Percentiles rank a stretch among this genome's conserved stretches.
phyloP scores from a whole-genome alignment of 2,113 vertebrate genomes.

The Geococcyx californianus region DNA sequence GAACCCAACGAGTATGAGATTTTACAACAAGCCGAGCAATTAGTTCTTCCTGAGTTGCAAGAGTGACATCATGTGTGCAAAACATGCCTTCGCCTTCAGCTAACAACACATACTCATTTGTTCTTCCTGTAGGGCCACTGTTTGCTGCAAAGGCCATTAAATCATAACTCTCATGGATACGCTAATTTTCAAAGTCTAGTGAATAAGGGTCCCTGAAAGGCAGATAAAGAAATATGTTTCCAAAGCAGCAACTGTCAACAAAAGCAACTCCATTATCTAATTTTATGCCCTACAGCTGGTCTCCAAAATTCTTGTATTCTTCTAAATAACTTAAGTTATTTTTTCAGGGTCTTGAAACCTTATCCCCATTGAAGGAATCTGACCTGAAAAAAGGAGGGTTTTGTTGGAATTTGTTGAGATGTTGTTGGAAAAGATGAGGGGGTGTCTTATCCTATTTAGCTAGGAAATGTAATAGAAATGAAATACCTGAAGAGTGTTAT shows the following conservation, averaged over 20 bases:
- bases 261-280: neutral
- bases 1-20: slow-evolving; percentile 42
- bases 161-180: neutral
- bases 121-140: slow-evolving; percentile 32
- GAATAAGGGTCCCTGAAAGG: neutral
- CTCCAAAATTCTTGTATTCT: neutral
- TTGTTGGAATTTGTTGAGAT: neutral
- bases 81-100: slow-evolving; percentile 64
- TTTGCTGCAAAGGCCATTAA: slow-evolving; percentile 13
- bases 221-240: neutral
- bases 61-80: slow-evolving; percentile 73
- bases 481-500: neutral
- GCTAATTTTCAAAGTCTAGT: neutral
- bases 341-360: neutral
- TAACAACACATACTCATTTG: slow-evolving; percentile 25
- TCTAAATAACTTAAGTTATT: neutral
- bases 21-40: slow-evolving; percentile 54
- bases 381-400: neutral
- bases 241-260: neutral
- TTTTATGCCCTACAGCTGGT: neutral
- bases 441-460: neutral
- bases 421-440: neutral
- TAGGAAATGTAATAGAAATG: neutral
- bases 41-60: slow-evolving; percentile 68
- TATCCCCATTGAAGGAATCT: neutral